Conservation (phyloP, 1,140 invertebrate genomes). For the roundworm (Caenorhabditis elegans) region DNA sequence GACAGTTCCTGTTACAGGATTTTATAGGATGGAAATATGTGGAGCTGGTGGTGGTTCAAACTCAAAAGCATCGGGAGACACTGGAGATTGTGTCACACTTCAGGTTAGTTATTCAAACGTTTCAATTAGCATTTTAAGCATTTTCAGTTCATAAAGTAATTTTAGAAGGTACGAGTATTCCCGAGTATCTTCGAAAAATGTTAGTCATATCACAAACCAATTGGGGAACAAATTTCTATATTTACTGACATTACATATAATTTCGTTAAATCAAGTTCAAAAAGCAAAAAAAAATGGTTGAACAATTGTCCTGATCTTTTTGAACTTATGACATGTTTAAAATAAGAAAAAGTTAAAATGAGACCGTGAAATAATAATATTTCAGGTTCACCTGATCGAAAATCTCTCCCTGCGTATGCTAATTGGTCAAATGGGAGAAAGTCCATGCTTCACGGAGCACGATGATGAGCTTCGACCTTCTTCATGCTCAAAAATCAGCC, state of each 20-base stretch:
- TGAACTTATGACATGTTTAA: too few relatives aligned
- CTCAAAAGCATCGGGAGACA: neutral
- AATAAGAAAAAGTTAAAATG: too few relatives aligned
- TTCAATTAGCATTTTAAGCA: neutral
- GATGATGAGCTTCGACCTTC: neutral
- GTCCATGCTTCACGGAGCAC: neutral
- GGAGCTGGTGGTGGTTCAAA: neutral
- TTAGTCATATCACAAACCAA: too few relatives aligned
- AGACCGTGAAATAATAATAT: too few relatives aligned
- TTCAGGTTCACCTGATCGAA: neutral
- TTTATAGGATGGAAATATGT: neutral
- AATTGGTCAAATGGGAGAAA: neutral
- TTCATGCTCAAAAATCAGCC: neutral
- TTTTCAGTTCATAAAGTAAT: neutral
- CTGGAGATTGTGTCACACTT: neutral
- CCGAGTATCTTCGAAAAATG: too few relatives aligned
- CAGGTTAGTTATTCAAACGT: neutral
- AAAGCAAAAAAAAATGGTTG: too few relatives aligned
- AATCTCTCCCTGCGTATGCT: neutral
- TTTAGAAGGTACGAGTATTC: too few relatives aligned
- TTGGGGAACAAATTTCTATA: too few relatives aligned
- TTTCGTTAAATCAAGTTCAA: too few relatives aligned
- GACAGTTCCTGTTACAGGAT: conserved; percentile 15
- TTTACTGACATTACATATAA: too few relatives aligned
- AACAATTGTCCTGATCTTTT: too few relatives aligned